Percentiles rank a stretch among this genome's conserved stretches.
Conservation (phyloP, 2,888 invertebrate species). For the Criorhina ranunculi region DNA sequence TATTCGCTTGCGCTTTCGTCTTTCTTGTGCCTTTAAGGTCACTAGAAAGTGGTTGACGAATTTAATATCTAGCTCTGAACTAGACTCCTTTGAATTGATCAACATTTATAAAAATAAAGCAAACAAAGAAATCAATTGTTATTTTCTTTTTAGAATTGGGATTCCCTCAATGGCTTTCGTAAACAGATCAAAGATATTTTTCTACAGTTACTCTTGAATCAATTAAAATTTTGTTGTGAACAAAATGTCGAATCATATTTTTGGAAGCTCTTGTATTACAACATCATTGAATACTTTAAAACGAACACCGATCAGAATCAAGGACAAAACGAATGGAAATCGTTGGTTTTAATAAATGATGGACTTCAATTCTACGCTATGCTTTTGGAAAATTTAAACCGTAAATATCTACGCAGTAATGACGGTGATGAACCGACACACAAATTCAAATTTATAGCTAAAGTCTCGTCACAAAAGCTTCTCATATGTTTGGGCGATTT, state of each 20-base stretch:
- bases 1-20: too few relatives aligned
- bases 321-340: slow-evolving; percentile 88
- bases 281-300: slow-evolving; percentile 92
- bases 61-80: too few relatives aligned
- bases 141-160: slow-evolving; percentile 86
- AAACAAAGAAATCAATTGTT: neutral
- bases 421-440: slow-evolving; percentile 83
- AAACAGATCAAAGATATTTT: slow-evolving; percentile 88
- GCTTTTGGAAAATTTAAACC: slow-evolving; percentile 90
- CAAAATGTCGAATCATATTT: slow-evolving; percentile 95
- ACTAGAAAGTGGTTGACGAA: too few relatives aligned
- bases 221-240: slow-evolving; percentile 93
- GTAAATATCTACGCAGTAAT: slow-evolving; percentile 86
- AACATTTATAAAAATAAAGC: too few relatives aligned
- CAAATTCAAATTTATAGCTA: slow-evolving; percentile 89
- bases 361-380: slow-evolving; percentile 91
- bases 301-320: slow-evolving; percentile 86
- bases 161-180: slow-evolving; percentile 87
- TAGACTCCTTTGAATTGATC: too few relatives aligned
- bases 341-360: slow-evolving; percentile 88
- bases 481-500: slow-evolving; percentile 96
- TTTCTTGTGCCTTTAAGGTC: too few relatives aligned
- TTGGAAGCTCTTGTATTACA: slow-evolving; percentile 96
- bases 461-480: slow-evolving; percentile 94
- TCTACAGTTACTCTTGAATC: slow-evolving; percentile 88